Conservation (phyloP, 2,888 invertebrate species). For the Leptura quadrifasciata region DNA sequence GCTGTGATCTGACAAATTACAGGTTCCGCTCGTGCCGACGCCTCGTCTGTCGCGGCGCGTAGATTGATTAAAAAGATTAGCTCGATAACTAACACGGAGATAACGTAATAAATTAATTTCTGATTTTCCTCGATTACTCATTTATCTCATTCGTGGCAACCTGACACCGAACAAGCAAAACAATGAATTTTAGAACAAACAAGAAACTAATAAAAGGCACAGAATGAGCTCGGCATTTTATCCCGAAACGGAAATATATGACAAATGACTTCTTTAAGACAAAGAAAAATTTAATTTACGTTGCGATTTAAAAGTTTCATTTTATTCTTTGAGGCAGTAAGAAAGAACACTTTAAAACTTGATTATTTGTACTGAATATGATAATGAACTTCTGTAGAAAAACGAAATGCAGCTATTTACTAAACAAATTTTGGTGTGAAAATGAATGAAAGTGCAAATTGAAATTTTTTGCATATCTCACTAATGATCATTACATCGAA, state of each 20-base stretch:
- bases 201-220: conserved; percentile 43
- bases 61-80: conserved; percentile 64
- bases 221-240: conserved; percentile 25
- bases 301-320: conserved; percentile 34
- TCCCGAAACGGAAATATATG: conserved; percentile 43
- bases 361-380: conserved; percentile 31
- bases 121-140: conserved; percentile 61
- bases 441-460: conserved; percentile 21
- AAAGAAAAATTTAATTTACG: conserved; percentile 42
- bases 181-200: conserved; percentile 44
- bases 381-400: conserved; percentile 30
- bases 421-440: conserved; percentile 9
- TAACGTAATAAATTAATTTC: conserved; percentile 63
- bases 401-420: conserved; percentile 27
- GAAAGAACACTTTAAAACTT: background rate
- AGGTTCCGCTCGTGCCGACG: conserved; percentile 59
- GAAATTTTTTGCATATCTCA: conserved; percentile 18
- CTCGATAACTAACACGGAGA: conserved; percentile 60
- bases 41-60: conserved; percentile 54
- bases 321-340: conserved; percentile 32
- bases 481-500: conserved; percentile 13
- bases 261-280: conserved; percentile 41
- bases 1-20: conserved; percentile 59
- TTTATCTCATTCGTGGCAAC: conserved; percentile 54
- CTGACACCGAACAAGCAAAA: conserved; percentile 45